Conservation (phyloP, 2,797 vertebrate genomes). For the Micromesistius poutassou region DNA sequence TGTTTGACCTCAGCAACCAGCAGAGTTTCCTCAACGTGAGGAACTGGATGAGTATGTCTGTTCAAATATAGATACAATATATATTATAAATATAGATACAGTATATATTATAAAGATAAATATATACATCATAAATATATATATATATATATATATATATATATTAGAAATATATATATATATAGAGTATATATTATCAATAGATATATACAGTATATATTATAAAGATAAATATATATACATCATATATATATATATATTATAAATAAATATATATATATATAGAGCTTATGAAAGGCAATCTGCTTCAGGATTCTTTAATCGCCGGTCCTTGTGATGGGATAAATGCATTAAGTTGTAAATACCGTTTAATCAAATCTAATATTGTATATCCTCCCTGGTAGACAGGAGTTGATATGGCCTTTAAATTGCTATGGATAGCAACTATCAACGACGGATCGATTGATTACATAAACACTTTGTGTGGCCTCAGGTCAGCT, state of each 20-base stretch:
- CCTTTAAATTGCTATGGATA: neutral
- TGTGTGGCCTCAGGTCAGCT: constrained; percentile 81
- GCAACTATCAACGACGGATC: neutral
- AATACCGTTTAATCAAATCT: neutral
- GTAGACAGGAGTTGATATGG: neutral
- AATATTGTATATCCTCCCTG: neutral
- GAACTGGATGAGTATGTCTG: constrained; percentile 93
- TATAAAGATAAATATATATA: too few relatives aligned
- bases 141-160: neutral
- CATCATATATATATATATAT: too few relatives aligned
- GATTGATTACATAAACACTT: constrained; percentile 1
- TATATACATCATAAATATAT: too few relatives aligned
- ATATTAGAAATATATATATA: too few relatives aligned
- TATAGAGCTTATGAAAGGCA: too few relatives aligned
- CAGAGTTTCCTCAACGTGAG: constrained; percentile 96
- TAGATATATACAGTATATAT: too few relatives aligned
- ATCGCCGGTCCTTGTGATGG: neutral
- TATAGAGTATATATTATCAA: too few relatives aligned
- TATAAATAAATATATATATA: neutral
- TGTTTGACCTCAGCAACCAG: constrained; percentile 95
- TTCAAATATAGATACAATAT: neutral
- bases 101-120: too few relatives aligned
- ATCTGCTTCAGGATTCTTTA: neutral
- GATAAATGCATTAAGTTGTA: neutral
- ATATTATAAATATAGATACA: too few relatives aligned